A percentile compares a stretch with the other conserved stretches of the same genome.
These are phyloP conservation scores for Apotomis capreana DNA, from an alignment of 2,888 invertebrate genomes.

Conservation along the genomic window DNA sequence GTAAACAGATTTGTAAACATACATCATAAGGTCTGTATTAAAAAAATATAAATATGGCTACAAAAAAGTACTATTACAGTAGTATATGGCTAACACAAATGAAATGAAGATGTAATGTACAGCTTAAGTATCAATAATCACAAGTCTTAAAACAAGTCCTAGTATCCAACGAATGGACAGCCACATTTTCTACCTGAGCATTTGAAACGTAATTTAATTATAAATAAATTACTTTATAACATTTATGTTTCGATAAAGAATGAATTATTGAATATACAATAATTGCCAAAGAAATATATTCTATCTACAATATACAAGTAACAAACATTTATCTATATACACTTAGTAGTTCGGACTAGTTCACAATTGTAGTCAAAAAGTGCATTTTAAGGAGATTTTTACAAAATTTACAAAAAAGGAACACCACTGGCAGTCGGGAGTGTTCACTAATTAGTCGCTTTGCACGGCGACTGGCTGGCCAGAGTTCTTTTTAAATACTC, in stretches of 20 bases:
- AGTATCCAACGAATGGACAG: conserved; percentile 58
- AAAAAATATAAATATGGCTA: conserved; percentile 82
- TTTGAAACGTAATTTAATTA: conserved; percentile 66
- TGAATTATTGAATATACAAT: conserved; percentile 76
- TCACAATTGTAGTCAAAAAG: conserved; percentile 76
- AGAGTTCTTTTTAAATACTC: background rate
- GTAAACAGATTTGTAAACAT: conserved; percentile 80
- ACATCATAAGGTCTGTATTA: conserved; percentile 74
- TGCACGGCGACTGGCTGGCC: conserved; percentile 25
- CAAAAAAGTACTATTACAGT: conserved; percentile 71
- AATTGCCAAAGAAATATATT: conserved; percentile 79
- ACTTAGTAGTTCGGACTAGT: conserved; percentile 82
- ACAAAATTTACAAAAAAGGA: conserved; percentile 74
- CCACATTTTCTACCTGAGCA: conserved; percentile 68
- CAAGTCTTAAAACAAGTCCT: conserved; percentile 59
- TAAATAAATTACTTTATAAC: conserved; percentile 75
- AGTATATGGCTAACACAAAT: conserved; percentile 68
- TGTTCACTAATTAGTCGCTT: conserved; percentile 46
- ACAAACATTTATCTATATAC: conserved; percentile 83
- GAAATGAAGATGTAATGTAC: conserved; percentile 60
- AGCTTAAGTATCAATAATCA: conserved; percentile 67
- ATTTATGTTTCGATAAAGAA: conserved; percentile 70
- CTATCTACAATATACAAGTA: conserved; percentile 84
- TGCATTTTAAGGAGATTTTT: conserved; percentile 60
- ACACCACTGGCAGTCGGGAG: conserved; percentile 60